These are phyloP conservation scores for Ferrisia virgata DNA, from an alignment of 2,888 invertebrate species.

Conservation along the genomic window DNA sequence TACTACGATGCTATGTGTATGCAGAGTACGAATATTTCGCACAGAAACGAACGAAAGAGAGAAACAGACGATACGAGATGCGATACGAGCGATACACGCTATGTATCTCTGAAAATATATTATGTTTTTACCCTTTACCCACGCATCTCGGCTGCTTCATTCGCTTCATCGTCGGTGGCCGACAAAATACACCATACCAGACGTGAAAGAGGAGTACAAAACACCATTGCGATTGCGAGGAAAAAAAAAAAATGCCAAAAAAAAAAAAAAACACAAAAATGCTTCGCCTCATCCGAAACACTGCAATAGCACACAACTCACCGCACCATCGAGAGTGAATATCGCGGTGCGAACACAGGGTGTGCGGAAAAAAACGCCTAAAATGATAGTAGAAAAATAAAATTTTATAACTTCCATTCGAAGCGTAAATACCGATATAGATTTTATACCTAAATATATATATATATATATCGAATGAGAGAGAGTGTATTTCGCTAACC, in stretches of 20 bases:
- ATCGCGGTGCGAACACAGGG: background rate
- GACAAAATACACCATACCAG: background rate
- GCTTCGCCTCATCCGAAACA: background rate
- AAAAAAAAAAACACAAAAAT: too few relatives aligned
- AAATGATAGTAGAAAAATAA: conserved; percentile 19
- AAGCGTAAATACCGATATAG: conserved; percentile 19
- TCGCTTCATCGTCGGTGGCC: background rate
- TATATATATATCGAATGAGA: too few relatives aligned
- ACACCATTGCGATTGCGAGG: background rate
- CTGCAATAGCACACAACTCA: too few relatives aligned
- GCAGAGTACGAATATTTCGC: background rate
- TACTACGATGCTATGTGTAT: too few relatives aligned
- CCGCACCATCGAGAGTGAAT: background rate
- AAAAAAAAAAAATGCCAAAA: background rate
- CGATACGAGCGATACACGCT: too few relatives aligned
- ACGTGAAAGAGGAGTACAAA: background rate
- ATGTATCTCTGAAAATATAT: background rate
- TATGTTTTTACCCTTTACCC: background rate
- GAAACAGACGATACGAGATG: too few relatives aligned
- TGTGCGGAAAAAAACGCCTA: background rate
- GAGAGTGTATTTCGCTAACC: conserved; percentile 18
- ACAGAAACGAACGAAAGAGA: too few relatives aligned
- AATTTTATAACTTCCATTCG: conserved; percentile 19
- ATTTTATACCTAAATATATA: conserved; percentile 18
- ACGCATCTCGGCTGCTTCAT: background rate